Evolutionary conservation across 2,797 vertebrate genomes (phyloP), one percentile per base, ranked within the genome.

Genomic region (Sebastes iracundus): DNA sequence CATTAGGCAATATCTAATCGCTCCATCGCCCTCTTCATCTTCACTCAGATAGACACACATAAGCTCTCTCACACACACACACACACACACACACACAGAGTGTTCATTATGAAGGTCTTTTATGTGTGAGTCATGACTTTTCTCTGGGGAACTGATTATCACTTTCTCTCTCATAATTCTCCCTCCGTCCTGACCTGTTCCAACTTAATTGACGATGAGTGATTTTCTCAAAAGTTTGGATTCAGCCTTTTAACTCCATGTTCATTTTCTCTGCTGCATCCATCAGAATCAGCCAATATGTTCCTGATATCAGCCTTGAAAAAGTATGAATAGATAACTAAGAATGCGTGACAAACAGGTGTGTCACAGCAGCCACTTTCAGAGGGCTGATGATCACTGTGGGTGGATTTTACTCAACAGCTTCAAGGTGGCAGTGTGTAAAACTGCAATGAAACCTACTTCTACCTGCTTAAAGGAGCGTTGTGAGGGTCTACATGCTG

Each of bases 41-140:
- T 62, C 78, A 61, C 72, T 28, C 62, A 62, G 52, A 82, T 27
- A 80, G 33, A 77, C 79, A 59, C 83, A 76, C 69, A 67, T 22
- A 62, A 27, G 32, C 67, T 60, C 81, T 28, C 23, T 18, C 23
- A 16, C 38, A 42, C 38, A 42, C 42, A 46, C 38, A 42, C 14
- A 66, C 62, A 65, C 68, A 58, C 53, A 23, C 33, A 35, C 42
- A 46, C 46, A 49, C 18, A 49, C 7, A 66, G 4, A 83, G 25
- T 60, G 11, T 86, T 88, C 81, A 87, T 90, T 81, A 87, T 79
- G 78, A 77, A 35, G 49, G 58, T 75, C 80, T 89, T 85, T 88
- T 71, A 81, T 86, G 71, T 80, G 79, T 80, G 89, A 92, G 84
- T 91, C 91, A 88, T 83, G 79, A 71, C 85, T 90, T 88, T 77